These are phyloP conservation scores for Rhincodon typus DNA, from an alignment of 2,797 vertebrate species.

Conservation along the genomic window DNA sequence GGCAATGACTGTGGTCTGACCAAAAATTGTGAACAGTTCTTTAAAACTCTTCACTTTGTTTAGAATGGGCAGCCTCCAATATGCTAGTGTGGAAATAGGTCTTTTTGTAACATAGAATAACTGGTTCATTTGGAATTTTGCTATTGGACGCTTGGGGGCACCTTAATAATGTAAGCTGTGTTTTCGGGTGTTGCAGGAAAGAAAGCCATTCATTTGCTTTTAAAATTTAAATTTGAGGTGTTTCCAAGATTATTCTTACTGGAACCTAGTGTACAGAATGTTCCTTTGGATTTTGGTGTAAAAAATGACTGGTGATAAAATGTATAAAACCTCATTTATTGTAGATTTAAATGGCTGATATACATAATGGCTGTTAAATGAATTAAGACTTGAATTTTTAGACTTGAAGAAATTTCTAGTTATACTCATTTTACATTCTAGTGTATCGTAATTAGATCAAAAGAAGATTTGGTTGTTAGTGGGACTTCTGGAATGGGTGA, in stretches of 20 bases:
- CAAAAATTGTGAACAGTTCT: background rate
- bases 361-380: background rate
- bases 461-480: background rate
- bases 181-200: background rate
- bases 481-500: background rate
- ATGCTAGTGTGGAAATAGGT: background rate
- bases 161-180: background rate
- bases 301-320: background rate
- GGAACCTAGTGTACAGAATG: background rate
- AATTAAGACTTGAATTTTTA: background rate
- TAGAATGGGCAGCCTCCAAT: background rate
- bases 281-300: background rate
- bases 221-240: background rate
- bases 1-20: background rate
- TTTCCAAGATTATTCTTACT: background rate
- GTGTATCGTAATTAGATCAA: background rate
- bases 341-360: background rate
- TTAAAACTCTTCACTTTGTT: background rate
- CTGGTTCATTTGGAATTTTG: background rate
- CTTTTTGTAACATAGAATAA: background rate
- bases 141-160: background rate
- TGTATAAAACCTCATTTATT: background rate
- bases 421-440: background rate
- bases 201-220: background rate
- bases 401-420: background rate